Evolutionary conservation across 2,888 invertebrate genomes (phyloP), one percentile per base, ranked within the genome.

Genomic region (Stenichneumon culpator): DNA sequence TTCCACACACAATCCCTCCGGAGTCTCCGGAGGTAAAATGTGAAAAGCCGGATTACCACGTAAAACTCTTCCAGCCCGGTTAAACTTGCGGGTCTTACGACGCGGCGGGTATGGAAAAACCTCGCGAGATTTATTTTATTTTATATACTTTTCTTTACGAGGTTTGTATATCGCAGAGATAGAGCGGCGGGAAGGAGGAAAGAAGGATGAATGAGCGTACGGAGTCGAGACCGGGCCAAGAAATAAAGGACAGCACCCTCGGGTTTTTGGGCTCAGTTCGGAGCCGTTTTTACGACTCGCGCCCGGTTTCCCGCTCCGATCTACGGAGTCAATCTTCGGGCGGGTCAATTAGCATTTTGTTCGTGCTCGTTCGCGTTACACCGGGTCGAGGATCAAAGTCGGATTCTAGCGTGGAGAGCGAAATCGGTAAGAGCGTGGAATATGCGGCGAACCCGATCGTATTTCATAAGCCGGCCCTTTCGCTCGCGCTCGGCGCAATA

Each of bases 271-370:
- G 36, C 32, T 52, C n/a, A 44, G 79, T 75, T 67, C 82, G 57
- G 79, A 85, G 82, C 57, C n/a, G 60, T 60, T 70, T 85, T 85
- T 85, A 85, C 79, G 85, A 82, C 79, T 63, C 70, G 57, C 52
- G 75, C 39, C 9, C 39, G 77, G 85, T 82, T 85, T 73, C 79
- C 67, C 82, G 50, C 72, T 72, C 70, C 75, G 70, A 82, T 79
- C 82, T 60, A 39, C 32, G 11, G 60, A 79, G 79, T 82, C 74
- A 77, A 82, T 85, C 82, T 82, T 75, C 70, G 25, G 44, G 16
- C 11, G 16, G 79, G 82, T 79, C 85, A 82, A 85, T 85, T 85
- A 82, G 82, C 85, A 85, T 63, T 32, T 79, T 82, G 3, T 82
- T 85, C 82, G 81, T 84, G 78, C 74, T 82, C 75, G 52, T 74